phyloP scores from a whole-genome alignment of 2,113 vertebrate genomes.

The Oryzias javanicus region DNA sequence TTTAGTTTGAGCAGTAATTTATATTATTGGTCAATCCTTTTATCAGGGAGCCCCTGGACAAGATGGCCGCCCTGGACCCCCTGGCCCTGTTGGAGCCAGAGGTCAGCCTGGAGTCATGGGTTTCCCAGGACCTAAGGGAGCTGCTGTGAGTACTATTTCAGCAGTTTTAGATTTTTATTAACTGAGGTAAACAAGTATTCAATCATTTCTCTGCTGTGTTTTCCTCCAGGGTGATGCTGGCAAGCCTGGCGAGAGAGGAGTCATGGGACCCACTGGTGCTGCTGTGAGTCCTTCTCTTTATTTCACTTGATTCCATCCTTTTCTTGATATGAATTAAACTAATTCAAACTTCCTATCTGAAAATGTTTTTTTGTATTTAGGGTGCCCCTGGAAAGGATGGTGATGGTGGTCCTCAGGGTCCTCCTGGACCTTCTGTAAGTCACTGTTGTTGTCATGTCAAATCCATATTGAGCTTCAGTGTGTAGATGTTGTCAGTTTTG shows the following conservation, averaged over 20 bases:
- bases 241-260: constrained; percentile 91
- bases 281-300: constrained; percentile 75
- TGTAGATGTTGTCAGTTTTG: background rate
- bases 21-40: constrained; percentile 5
- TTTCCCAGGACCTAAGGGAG: constrained; percentile 97
- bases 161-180: background rate
- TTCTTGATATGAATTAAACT: background rate
- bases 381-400: constrained; percentile 94
- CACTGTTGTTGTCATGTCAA: background rate
- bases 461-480: no score
- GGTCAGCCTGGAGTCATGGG: constrained; percentile 98
- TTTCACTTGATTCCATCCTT: background rate
- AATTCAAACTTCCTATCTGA: background rate
- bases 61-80: constrained; percentile 92
- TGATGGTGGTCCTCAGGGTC: constrained; percentile 90
- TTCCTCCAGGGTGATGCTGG: constrained; percentile 86
- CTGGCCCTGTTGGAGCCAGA: constrained; percentile 88
- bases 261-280: constrained; percentile 84
- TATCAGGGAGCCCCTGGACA: constrained; percentile 89
- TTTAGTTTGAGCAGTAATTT: background rate
- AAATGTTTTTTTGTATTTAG: constrained; percentile 63
- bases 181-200: background rate
- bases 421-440: constrained; percentile 90
- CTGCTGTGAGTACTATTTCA: constrained; percentile 81
- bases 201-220: constrained; percentile 2